A percentile compares a stretch with the other conserved stretches of the same genome.
These are phyloP conservation scores for Aphaenogaster ashmeadi DNA, from an alignment of 1,140 invertebrate genomes.

Conservation along the genomic window DNA sequence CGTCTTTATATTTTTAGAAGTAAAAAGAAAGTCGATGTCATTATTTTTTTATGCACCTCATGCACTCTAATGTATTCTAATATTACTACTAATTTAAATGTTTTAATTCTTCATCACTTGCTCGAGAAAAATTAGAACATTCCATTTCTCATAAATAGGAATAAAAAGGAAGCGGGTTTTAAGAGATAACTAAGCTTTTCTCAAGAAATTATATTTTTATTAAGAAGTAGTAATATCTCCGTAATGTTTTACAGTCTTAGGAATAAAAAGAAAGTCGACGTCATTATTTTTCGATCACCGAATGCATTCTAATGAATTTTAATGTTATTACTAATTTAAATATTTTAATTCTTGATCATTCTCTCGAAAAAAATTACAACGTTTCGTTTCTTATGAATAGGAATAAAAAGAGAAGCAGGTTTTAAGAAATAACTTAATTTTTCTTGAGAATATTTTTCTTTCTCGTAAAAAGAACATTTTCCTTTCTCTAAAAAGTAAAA, in stretches of 20 bases:
- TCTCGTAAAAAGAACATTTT: neutral
- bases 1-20: neutral
- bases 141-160: neutral
- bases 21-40: neutral
- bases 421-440: neutral
- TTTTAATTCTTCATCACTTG: neutral
- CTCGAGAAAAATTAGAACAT: neutral
- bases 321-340: neutral
- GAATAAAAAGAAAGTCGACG: neutral
- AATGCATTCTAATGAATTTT: neutral
- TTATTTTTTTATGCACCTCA: neutral
- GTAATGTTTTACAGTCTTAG: constrained; percentile 1
- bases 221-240: too few relatives aligned
- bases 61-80: neutral
- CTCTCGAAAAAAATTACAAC: neutral
- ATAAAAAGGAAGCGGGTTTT: neutral
- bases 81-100: neutral
- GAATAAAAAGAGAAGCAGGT: neutral
- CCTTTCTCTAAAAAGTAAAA: neutral
- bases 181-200: too few relatives aligned
- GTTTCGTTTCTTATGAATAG: neutral
- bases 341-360: neutral
- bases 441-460: neutral
- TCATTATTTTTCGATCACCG: neutral
- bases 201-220: neutral